These are phyloP conservation scores for Lampris incognitus DNA, from an alignment of 2,113 vertebrate species.

Conservation along the genomic window DNA sequence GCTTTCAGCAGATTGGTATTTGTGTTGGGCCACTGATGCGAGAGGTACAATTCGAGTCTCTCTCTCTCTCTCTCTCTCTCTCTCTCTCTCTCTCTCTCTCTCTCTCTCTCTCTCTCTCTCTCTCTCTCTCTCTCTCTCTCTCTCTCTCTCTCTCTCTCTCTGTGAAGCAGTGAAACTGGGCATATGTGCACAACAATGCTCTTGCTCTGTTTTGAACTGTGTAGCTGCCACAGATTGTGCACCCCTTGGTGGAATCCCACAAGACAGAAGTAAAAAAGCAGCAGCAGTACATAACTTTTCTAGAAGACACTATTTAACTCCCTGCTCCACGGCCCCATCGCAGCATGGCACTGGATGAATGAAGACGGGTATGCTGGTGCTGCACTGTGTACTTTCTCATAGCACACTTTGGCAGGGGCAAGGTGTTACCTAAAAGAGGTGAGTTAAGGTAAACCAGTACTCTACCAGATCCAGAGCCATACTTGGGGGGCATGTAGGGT, in stretches of 20 bases:
- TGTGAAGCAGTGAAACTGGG: background rate
- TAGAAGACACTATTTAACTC: slow-evolving; percentile 5
- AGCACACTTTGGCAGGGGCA: slow-evolving; percentile 9
- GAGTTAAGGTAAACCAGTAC: slow-evolving; percentile 35
- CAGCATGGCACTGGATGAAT: slow-evolving; percentile 26
- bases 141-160: background rate
- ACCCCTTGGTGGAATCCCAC: no score
- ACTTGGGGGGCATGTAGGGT: slow-evolving; percentile 23
- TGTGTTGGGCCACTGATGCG: background rate
- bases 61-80: background rate
- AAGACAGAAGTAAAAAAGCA: no score
- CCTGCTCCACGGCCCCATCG: slow-evolving; percentile 10
- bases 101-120: background rate
- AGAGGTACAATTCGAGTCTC: background rate
- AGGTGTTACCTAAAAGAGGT: slow-evolving; percentile 44
- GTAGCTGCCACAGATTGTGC: no score
- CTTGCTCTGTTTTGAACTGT: no score
- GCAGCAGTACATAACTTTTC: no score
- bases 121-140: no score
- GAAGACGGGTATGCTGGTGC: slow-evolving; percentile 25
- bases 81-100: background rate
- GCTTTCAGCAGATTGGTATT: background rate
- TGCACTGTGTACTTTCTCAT: slow-evolving; percentile 17
- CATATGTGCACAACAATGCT: background rate
- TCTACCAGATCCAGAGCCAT: slow-evolving; percentile 4